These are phyloP conservation scores for Pomacea canaliculata DNA, from an alignment of 2,888 invertebrate species.

Conservation along the genomic window DNA sequence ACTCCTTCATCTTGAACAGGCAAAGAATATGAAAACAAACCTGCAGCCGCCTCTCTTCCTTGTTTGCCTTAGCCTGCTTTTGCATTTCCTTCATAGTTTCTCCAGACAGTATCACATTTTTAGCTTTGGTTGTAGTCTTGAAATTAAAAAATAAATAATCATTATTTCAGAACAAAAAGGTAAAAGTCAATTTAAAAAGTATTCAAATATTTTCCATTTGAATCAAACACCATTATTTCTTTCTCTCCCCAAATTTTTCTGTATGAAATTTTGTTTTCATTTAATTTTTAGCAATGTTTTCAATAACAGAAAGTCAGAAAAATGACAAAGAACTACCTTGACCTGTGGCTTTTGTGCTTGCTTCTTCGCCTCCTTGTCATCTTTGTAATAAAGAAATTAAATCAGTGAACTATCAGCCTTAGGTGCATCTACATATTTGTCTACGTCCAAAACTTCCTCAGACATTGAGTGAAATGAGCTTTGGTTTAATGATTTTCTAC, in stretches of 20 bases:
- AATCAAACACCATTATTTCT: too few species aligned
- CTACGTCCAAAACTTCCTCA: too few species aligned
- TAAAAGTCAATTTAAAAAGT: not conserved
- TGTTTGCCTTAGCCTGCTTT: slow-evolving; percentile 65
- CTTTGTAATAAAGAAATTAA: slow-evolving; percentile 16
- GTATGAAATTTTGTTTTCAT: too few species aligned
- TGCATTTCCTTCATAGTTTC: slow-evolving; percentile 69
- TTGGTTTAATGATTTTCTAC: too few species aligned
- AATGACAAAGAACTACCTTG: slow-evolving; percentile 39
- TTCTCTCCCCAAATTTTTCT: too few species aligned
- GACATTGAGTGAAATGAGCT: too few species aligned
- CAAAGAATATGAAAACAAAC: slow-evolving; percentile 40
- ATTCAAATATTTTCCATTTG: too few species aligned
- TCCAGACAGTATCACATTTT: slow-evolving; percentile 63
- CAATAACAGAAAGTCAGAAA: not conserved
- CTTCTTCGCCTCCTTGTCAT: slow-evolving; percentile 39
- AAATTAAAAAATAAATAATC: slow-evolving; percentile 1
- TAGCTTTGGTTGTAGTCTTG: slow-evolving; percentile 29
- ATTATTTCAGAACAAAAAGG: slow-evolving; percentile 5
- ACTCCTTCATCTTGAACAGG: too few species aligned
- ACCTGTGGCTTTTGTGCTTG: slow-evolving; percentile 41
- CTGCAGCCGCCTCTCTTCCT: slow-evolving; percentile 64
- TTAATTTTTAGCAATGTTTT: not conserved
- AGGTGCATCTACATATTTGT: too few species aligned
- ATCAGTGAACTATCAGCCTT: not conserved